Evolutionary conservation across 1,140 invertebrate genomes (phyloP), one percentile per base, ranked within the genome.

Genomic region (Calycopis cecrops): DNA sequence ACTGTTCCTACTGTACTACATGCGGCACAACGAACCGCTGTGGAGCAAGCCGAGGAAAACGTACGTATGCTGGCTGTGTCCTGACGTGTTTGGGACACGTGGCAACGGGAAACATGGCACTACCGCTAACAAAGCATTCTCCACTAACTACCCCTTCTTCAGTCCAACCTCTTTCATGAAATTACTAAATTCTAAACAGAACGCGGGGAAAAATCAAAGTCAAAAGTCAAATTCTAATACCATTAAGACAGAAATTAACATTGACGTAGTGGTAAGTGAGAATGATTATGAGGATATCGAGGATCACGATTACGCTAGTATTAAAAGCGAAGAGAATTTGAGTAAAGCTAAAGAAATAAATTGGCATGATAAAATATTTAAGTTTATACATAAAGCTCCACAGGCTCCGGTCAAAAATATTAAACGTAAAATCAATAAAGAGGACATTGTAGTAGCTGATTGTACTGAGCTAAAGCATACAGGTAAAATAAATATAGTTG

Each of bases 1-100:
- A 0, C 88, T 90, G 2, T 90, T 95, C 62, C 80, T 94, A 3
- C 75, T 92, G 9, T 97, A 96, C 89, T 94, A 94, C 69, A 89
- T 91, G 42, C 89, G 91, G 9, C 91, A 93, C 70, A 92, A 93
- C 70, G 78, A 92, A 8, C 88, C 90, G 16, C 83, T 88, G 35
- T 90, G 91, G 70, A 91, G 91, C 76, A 93, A 93, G 69, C 89
- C 92, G 6, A 85, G 89, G 55, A 90, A 92, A 89, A 90, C 78
- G 87, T 94, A 94, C 89, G 93, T 94, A 94, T 6, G 34, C 33
- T 33, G 16, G 17, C 14, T 21, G 52, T 66, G 72, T 33, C 35
- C 8, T 16, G 40, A 0, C 14, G 21, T 28, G 2, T 28, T 28
- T 44, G 40, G 40, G 9, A 14, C 6, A 17, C 40, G 1, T 44